phyloP scores from a whole-genome alignment of 1,140 invertebrate genomes.

The Stegodyphus dumicola region DNA sequence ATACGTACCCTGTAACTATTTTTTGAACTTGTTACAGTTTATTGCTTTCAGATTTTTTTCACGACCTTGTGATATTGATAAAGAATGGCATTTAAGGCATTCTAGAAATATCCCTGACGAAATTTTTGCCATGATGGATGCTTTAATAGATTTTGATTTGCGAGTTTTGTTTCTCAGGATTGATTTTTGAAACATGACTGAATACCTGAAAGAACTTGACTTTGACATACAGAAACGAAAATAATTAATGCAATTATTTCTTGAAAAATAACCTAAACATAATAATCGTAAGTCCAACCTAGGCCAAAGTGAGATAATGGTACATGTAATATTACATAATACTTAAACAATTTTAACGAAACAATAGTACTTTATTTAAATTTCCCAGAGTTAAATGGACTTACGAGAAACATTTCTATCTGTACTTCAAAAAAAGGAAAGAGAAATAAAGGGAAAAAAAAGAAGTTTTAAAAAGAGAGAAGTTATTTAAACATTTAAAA shows the following conservation, averaged over 20 bases:
- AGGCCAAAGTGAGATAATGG: conserved; percentile 51
- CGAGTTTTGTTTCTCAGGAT: conserved; percentile 26
- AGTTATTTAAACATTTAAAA: conserved; percentile 1
- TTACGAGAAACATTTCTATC: too few relatives aligned
- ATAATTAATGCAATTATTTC: background rate
- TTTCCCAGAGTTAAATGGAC: too few relatives aligned
- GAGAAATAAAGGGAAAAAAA: too few relatives aligned
- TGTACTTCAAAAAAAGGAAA: too few relatives aligned
- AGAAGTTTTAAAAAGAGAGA: too few relatives aligned
- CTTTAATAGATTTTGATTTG: conserved; percentile 12
- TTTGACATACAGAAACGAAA: background rate
- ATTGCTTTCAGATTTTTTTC: too few relatives aligned
- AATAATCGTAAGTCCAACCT: background rate
- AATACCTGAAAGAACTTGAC: background rate
- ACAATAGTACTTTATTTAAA: too few relatives aligned
- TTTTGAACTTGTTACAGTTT: too few relatives aligned
- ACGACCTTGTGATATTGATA: too few relatives aligned
- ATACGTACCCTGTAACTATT: too few relatives aligned
- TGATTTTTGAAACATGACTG: conserved; percentile 32
- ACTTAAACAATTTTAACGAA: too few relatives aligned
- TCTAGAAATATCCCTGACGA: conserved; percentile 11
- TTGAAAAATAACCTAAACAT: background rate
- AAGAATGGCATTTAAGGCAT: conserved; percentile 60
- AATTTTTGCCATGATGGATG: conserved; percentile 17
- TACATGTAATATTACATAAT: too few relatives aligned